These are phyloP conservation scores for Ondatra zibethicus DNA, from an alignment of 2,113 vertebrate species.

Conservation along the genomic window DNA sequence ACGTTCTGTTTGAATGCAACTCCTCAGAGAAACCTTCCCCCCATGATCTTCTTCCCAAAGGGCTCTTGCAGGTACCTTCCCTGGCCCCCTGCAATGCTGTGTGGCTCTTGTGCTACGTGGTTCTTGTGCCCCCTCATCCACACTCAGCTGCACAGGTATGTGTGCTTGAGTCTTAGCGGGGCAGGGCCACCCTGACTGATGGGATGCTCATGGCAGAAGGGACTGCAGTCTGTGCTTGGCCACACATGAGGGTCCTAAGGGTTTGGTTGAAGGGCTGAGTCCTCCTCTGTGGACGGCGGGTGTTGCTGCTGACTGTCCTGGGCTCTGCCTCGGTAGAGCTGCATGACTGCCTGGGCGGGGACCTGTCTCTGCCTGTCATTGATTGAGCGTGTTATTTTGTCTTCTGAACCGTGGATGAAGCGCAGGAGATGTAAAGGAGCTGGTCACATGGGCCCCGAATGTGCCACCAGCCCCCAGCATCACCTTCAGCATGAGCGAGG, in stretches of 20 bases:
- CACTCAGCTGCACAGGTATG: not conserved
- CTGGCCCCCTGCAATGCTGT: accelerated
- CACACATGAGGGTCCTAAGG: not conserved
- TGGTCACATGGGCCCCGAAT: not conserved
- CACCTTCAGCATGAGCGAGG: not conserved
- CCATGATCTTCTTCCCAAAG: not conserved
- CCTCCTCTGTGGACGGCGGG: accelerated
- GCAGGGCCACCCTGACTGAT: not conserved
- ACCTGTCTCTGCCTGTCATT: not conserved
- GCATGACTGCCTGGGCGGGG: not conserved
- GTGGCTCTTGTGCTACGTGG: not conserved
- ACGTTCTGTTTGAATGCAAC: not conserved
- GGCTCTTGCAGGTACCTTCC: not conserved
- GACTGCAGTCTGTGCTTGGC: not conserved
- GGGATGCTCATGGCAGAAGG: not conserved
- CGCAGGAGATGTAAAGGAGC: not conserved
- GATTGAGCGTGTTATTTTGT: not conserved
- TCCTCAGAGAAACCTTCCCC: conserved; percentile 28
- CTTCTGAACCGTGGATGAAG: not conserved
- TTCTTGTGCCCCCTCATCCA: not conserved
- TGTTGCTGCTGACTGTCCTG: not conserved
- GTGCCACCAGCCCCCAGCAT: not conserved
- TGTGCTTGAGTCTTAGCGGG: not conserved
- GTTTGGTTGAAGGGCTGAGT: not conserved
- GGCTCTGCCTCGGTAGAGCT: not conserved